Evolutionary conservation across 2,797 vertebrate genomes (phyloP).

Genomic region (Kryptopterus vitreolus): DNA sequence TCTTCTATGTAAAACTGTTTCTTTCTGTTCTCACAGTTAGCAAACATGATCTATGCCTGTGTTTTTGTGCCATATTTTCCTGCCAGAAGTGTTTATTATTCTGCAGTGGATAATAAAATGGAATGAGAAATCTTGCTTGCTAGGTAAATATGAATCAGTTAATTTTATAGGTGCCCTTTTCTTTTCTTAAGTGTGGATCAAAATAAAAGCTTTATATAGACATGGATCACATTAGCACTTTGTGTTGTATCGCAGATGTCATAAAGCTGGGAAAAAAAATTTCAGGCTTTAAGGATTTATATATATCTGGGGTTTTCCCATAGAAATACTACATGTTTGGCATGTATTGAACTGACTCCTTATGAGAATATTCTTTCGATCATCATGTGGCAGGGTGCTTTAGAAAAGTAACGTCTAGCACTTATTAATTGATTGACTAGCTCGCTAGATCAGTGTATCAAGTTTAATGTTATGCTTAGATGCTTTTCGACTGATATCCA

Average conservation of each 20-base stretch:
- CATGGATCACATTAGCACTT: constrained; percentile 3
- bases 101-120: background rate
- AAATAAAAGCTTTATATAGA: constrained; percentile 12
- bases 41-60: background rate
- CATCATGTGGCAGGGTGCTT: background rate
- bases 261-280: background rate
- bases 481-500: background rate
- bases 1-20: background rate
- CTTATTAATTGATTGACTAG: background rate
- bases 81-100: background rate
- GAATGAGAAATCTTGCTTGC: background rate
- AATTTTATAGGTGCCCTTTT: constrained; percentile 6
- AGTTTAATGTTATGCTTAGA: background rate
- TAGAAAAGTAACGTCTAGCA: background rate
- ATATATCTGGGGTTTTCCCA: constrained; percentile 4
- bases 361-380: background rate
- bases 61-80: background rate
- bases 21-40: background rate
- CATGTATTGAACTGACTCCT: constrained; percentile 1
- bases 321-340: constrained; percentile 10
- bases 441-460: no score
- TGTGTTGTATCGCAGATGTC: constrained; percentile 30
- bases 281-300: constrained; percentile 9
- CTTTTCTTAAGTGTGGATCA: constrained; percentile 9
- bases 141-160: constrained; percentile 8